A percentile compares a stretch with the other conserved stretches of the same genome.
phyloP scores from a whole-genome alignment of 2,113 vertebrate species.

The Pteruthius melanotis region DNA sequence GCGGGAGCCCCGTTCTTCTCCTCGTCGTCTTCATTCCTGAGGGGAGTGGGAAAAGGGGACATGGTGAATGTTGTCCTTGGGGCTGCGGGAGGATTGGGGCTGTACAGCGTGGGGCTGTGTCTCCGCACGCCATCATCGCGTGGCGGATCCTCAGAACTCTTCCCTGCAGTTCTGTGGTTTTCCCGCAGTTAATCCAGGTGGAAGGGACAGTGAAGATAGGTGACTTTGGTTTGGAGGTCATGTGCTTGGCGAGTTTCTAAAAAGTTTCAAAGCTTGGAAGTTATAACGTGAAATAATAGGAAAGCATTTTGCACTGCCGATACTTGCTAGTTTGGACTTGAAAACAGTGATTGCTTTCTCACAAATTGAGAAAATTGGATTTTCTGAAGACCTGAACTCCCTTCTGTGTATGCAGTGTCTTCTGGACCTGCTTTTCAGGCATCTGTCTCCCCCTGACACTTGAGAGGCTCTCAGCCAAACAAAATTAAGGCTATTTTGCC shows the following conservation, averaged over 20 bases:
- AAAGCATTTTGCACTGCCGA: fast-evolving
- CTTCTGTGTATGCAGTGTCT: background rate
- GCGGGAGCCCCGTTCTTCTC: fast-evolving
- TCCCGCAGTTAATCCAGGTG: background rate
- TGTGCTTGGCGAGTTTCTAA: background rate
- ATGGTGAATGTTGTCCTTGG: background rate
- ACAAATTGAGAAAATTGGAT: background rate
- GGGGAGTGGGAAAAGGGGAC: background rate
- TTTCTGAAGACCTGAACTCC: background rate
- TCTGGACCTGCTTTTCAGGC: background rate
- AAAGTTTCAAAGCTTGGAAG: background rate
- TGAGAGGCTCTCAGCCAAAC: background rate
- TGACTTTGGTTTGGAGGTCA: background rate
- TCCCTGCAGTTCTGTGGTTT: background rate
- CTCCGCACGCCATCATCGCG: background rate
- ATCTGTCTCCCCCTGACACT: background rate
- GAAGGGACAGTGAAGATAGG: no score
- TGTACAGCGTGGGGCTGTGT: background rate
- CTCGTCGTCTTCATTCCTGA: background rate
- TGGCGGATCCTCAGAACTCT: no score
- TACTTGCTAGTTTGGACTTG: background rate
- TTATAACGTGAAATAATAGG: fast-evolving
- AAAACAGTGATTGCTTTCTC: background rate
- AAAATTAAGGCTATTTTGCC: background rate
- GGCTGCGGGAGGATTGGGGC: no score